A percentile compares a stretch with the other conserved stretches of the same genome.
Conservation (phyloP, 2,113 vertebrate species). For the Onychostruthus taczanowskii region DNA sequence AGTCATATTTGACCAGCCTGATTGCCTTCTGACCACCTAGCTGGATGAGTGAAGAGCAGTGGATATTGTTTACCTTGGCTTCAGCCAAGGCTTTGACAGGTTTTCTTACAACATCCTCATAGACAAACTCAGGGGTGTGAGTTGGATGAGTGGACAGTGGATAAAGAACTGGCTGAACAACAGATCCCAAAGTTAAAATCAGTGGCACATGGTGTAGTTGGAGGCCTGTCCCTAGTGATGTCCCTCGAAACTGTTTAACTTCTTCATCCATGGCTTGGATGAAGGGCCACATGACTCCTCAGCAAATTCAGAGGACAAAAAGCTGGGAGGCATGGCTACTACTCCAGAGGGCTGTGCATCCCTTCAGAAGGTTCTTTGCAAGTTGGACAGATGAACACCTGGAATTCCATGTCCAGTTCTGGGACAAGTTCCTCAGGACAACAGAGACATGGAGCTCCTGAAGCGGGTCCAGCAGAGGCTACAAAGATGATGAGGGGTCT, state of each 20-base stretch:
- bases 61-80: fast-evolving
- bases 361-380: background rate
- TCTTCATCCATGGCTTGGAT: background rate
- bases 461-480: fast-evolving
- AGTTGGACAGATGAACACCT: background rate
- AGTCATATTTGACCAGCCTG: background rate
- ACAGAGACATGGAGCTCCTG: background rate
- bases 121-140: background rate
- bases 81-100: background rate
- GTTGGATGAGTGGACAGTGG: background rate
- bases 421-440: background rate
- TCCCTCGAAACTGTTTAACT: background rate
- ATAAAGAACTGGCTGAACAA: background rate
- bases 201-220: no score
- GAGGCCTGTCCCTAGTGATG: background rate
- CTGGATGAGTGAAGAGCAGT: background rate
- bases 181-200: background rate
- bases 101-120: background rate
- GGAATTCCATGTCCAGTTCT: background rate
- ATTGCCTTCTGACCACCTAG: background rate
- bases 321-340: fast-evolving
- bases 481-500: background rate
- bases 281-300: background rate
- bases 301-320: background rate
- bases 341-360: fast-evolving